These are phyloP conservation scores for Oryzias dopingdopingensis DNA, from an alignment of 2,797 vertebrate species.

Conservation along the genomic window DNA sequence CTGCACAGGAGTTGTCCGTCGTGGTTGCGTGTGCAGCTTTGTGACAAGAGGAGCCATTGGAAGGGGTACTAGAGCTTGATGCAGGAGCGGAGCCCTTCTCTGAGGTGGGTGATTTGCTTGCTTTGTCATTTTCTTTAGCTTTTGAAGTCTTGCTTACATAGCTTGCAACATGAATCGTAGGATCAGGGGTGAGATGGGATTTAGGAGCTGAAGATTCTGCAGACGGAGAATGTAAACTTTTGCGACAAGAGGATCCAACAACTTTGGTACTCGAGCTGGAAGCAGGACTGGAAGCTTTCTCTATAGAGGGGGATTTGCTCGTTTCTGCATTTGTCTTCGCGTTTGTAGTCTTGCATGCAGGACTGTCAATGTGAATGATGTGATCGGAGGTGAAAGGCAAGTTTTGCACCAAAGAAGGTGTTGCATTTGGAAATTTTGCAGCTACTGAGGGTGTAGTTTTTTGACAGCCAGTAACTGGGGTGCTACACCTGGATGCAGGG, in stretches of 20 bases:
- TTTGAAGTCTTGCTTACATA: conserved; percentile 31
- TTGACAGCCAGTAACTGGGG: conserved; percentile 6
- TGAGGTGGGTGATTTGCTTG: conserved; percentile 3
- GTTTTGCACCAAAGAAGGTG: too few species aligned
- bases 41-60: conserved; percentile 1
- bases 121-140: conserved; percentile 8
- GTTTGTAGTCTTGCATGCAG: conserved; percentile 30
- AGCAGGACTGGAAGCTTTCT: conserved; percentile 9
- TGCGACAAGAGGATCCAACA: conserved; percentile 7
- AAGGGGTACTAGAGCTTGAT: conserved; percentile 3
- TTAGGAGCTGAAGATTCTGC: neutral
- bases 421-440: too few species aligned
- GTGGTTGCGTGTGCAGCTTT: conserved; percentile 4
- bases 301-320: conserved; percentile 8
- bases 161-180: neutral
- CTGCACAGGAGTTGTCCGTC: neutral
- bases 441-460: too few species aligned
- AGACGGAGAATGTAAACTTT: conserved; percentile 1
- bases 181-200: too few species aligned
- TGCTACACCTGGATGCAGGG: conserved; percentile 1
- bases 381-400: too few species aligned
- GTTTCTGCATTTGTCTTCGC: conserved; percentile 7
- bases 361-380: neutral
- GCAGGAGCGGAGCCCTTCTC: conserved; percentile 17
- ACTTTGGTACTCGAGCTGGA: conserved; percentile 5